phyloP scores from a whole-genome alignment of 2,797 vertebrate genomes.

The Parauchenoglanis punctatus region DNA sequence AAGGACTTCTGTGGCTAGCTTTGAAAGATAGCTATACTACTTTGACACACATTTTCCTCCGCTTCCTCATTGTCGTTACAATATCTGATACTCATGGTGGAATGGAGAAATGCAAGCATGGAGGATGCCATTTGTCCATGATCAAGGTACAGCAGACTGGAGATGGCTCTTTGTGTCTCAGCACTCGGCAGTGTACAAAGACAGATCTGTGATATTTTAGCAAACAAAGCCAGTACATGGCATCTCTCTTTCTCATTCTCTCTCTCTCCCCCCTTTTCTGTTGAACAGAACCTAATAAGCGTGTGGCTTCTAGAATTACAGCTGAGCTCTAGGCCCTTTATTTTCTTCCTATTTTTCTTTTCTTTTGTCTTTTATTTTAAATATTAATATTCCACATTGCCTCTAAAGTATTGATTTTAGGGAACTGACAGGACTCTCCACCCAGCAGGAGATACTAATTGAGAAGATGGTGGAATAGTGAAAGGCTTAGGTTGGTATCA shows the following conservation, averaged over 20 bases:
- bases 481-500: conserved; percentile 89
- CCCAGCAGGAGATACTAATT: conserved; percentile 98
- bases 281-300: conserved; percentile 75
- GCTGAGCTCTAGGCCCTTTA: conserved; percentile 58
- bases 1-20: conserved; percentile 74
- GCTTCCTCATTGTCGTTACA: conserved; percentile 63
- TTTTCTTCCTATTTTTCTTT: conserved; percentile 3
- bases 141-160: conserved; percentile 59
- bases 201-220: conserved; percentile 60
- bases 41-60: conserved; percentile 54
- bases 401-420: conserved; percentile 89
- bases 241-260: conserved; percentile 58
- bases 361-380: conserved; percentile 61
- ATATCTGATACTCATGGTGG: conserved; percentile 68
- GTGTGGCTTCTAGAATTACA: conserved; percentile 78
- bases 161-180: conserved; percentile 60
- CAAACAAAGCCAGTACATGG: conserved; percentile 66
- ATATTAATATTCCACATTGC: conserved; percentile 87
- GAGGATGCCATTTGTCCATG: conserved; percentile 66
- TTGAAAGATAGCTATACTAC: conserved; percentile 75
- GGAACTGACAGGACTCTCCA: conserved; percentile 89
- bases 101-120: conserved; percentile 54
- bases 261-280: conserved; percentile 55
- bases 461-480: conserved; percentile 96
- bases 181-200: conserved; percentile 58